These are phyloP conservation scores for Epistrophella euchroma DNA, from an alignment of 2,888 invertebrate genomes.

Conservation along the genomic window DNA sequence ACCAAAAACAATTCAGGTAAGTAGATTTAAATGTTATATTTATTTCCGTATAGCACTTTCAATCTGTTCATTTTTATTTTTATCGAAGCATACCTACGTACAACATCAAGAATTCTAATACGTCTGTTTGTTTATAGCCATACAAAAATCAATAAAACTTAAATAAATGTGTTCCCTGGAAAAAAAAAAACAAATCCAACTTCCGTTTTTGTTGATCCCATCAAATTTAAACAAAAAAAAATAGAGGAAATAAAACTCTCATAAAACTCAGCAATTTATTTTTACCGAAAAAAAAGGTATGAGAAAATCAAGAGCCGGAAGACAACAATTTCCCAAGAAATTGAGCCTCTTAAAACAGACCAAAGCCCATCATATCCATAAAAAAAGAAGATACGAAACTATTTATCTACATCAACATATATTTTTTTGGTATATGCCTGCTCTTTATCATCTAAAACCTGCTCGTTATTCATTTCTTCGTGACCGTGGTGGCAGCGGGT, in stretches of 20 bases:
- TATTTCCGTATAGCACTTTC: too few species aligned
- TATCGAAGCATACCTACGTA: too few species aligned
- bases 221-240: slow-evolving; percentile 2
- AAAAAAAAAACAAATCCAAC: not conserved
- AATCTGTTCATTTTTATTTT: too few species aligned
- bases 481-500: not conserved
- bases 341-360: not conserved
- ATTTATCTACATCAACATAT: not conserved
- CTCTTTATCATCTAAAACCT: slow-evolving; percentile 18
- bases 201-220: not conserved
- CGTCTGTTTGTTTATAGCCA: not conserved
- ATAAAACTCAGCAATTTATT: not conserved
- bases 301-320: not conserved
- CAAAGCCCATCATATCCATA: slow-evolving; percentile 9
- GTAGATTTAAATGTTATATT: too few species aligned
- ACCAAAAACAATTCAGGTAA: too few species aligned
- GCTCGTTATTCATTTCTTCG: slow-evolving; percentile 35
- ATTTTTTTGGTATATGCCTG: not conserved
- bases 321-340: not conserved
- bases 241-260: not conserved
- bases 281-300: too few species aligned
- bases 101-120: too few species aligned
- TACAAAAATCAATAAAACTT: not conserved
- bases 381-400: slow-evolving; percentile 20
- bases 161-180: not conserved